These are phyloP conservation scores for Tetraodon nigroviridis DNA, from an alignment of 2,113 vertebrate genomes.

Conservation along the genomic window DNA sequence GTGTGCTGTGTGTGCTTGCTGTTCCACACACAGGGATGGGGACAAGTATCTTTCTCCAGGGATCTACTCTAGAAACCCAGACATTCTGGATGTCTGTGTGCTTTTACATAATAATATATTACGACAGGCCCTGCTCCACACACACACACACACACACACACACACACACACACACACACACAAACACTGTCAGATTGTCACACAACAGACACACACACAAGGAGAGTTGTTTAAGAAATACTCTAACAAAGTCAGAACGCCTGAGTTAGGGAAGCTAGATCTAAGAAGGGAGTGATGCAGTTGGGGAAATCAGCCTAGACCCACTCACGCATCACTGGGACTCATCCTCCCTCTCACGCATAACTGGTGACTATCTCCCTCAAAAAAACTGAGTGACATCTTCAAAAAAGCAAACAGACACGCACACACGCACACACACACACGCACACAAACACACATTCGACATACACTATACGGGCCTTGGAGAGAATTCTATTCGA, in stretches of 20 bases:
- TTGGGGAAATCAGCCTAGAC: conserved; percentile 71
- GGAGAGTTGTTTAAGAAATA: conserved; percentile 59
- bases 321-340: conserved; percentile 68
- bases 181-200: conserved; percentile 18
- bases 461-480: too few relatives aligned
- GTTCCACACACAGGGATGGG: conserved; percentile 53
- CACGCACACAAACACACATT: too few relatives aligned
- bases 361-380: conserved; percentile 66
- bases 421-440: conserved; percentile 21
- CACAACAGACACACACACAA: conserved; percentile 13
- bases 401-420: conserved; percentile 40
- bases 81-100: conserved; percentile 59
- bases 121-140: conserved; percentile 31
- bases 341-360: conserved; percentile 69
- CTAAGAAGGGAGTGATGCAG: conserved; percentile 62
- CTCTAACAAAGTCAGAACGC: conserved; percentile 63
- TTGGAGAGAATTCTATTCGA: conserved; percentile 42
- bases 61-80: conserved; percentile 71
- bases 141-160: conserved; percentile 4
- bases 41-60: conserved; percentile 49
- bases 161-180: conserved; percentile 15
- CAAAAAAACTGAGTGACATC: conserved; percentile 64
- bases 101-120: conserved; percentile 52
- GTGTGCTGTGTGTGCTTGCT: conserved; percentile 26
- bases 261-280: conserved; percentile 67